Evolutionary conservation across 2,888 invertebrate genomes (phyloP).

Genomic region (Petrolisthes manimaculis): DNA sequence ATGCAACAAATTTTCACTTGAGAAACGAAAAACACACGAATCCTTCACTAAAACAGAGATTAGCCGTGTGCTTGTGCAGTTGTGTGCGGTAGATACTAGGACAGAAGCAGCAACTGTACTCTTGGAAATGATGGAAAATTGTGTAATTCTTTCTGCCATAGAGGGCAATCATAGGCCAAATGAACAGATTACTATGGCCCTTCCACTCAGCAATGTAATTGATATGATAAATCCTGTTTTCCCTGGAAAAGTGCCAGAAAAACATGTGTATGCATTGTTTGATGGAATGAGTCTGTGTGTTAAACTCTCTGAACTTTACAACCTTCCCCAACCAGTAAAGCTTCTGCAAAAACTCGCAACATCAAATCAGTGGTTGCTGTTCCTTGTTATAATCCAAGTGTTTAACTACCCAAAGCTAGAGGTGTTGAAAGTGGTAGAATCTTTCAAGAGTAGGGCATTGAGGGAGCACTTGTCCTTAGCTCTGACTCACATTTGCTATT

Average conservation of each 20-base stretch:
- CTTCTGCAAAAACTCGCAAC: constrained; percentile 40
- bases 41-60: constrained; percentile 29
- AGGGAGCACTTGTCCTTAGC: constrained; percentile 48
- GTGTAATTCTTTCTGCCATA: constrained; percentile 33
- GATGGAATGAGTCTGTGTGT: constrained; percentile 52
- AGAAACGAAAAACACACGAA: constrained; percentile 44
- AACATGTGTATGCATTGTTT: constrained; percentile 25
- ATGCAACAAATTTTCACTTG: constrained; percentile 31
- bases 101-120: constrained; percentile 33
- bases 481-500: constrained; percentile 45
- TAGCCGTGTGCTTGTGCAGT: constrained; percentile 36
- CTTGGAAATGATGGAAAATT: constrained; percentile 49
- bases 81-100: constrained; percentile 31
- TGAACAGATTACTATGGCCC: constrained; percentile 16
- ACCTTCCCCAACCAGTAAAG: constrained; percentile 42
- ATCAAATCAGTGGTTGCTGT: constrained; percentile 51
- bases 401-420: constrained; percentile 47
- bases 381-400: constrained; percentile 45
- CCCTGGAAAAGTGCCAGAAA: constrained; percentile 5
- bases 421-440: constrained; percentile 41
- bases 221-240: constrained; percentile 25
- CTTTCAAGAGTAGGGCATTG: constrained; percentile 40
- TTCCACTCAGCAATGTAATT: constrained; percentile 25
- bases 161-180: neutral
- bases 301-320: constrained; percentile 37